Base-by-base conservation (phyloP, 2,797 vertebrate genomes). In the Sus cebifrons region DNA sequence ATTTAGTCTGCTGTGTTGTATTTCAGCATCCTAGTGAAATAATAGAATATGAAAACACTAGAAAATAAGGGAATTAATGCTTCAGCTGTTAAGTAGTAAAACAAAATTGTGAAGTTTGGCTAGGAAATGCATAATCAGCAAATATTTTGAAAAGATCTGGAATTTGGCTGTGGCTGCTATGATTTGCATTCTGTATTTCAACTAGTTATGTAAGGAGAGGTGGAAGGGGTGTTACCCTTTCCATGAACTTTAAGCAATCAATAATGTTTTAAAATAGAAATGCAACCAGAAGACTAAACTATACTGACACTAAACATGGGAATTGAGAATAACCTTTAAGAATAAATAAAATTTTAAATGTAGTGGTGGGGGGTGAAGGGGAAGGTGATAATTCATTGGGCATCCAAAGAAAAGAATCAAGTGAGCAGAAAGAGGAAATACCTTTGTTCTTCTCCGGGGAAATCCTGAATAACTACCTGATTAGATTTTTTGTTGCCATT, bases 401-500 rank as follows among this genome's bases (percentile, higher is more conserved):
- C 2, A 0, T 54, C 4, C 23, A 67, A n/a, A 64, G 40, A 79
- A 12, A 88, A 44, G 36, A 70, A 18, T 71, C 10, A 32, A 1
- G 10, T 27, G n/a, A 70, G 16, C 14, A 89, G 17, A 54, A 58
- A 71, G 17, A 25, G 5, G 10, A 70, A 77, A n/a, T 49, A n/a
- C 5, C 14, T 86, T 83, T 87, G 8, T 29, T 91, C 17, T 44
- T 58, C 29, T 36, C 64, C 64, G 13, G 67, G 21, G 13, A 44
- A 73, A 75, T 94, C 71, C 27, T 79, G 14, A 89, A 40, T 65
- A 74, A 88, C 23, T 64, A 56, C 73, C n/a, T 95, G 77, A 90
- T 78, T 86, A 88, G 25, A 91, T 74, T 82, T 96, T 79, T 78
- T 92, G 62, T 85, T 74, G n/a, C 15, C 89, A 4, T 91, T 75